Base-by-base conservation (phyloP, 2,888 invertebrate genomes). In the Heliconius charithonia region DNA sequence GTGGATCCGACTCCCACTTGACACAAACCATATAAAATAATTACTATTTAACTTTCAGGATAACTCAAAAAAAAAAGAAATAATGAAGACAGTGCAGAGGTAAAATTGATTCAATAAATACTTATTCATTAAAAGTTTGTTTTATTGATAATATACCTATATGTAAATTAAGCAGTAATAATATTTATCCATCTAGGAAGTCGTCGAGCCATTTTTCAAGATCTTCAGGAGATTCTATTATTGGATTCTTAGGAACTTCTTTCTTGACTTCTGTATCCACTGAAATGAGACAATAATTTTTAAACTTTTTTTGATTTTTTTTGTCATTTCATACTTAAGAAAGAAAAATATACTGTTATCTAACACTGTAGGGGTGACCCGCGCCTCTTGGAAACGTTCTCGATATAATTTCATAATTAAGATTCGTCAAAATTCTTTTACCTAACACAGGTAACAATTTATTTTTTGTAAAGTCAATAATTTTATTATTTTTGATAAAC, bases 201-300 rank as follows among this genome's bases (percentile, higher is more conserved):
- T 95, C 95, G 71, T 95, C 95, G 2, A 95, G 89, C 95, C 95
- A 95, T 82, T 95, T 95, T 82, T 95, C 95, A 63, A 95, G 90
- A 81, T 95, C 95, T 84, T 94, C 94, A 3, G 93, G 91, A 78
- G 94, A 92, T 88, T 93, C 91, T 62, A 92, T 91, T 2, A 91
- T 87, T 78, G 90, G 87, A 84, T 88, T 89, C 74, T 85, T 87
- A 67, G 78, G 37, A 6, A 79, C 56, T 70, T 81, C 83, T 66
- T 76, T 74, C 19, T 27, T 41, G 41, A 41, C 22, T 69, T 41
- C 16, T 27, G 32, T n/a, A 63, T 37, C 62, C 25, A 74, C 74
- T 74, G 74, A 74, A 74, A 74, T 63, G 65, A 63, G n/a, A 37
- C 1, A 37, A 37, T 37, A 37, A 32, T 32, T 32, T 32, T 32